Conservation (phyloP, 2,888 invertebrate genomes). For the Drosophila pegasa region DNA sequence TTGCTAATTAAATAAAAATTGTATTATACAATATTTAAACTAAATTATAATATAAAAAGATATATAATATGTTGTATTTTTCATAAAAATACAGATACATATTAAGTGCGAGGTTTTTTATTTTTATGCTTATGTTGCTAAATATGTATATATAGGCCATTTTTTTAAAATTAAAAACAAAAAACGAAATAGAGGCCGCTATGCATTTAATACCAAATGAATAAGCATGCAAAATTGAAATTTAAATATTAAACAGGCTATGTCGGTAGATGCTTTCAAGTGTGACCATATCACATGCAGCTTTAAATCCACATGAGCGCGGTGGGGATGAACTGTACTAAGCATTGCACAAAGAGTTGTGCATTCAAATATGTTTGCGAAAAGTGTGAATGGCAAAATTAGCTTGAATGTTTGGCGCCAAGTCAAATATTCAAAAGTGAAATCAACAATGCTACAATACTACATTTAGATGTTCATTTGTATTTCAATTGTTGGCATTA, state of each 20-base stretch:
- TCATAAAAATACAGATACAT: too few relatives aligned
- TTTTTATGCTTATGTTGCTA: too few relatives aligned
- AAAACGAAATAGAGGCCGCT: too few relatives aligned
- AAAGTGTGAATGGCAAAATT: slow-evolving; percentile 14
- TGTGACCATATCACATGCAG: not conserved
- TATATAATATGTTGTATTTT: too few relatives aligned
- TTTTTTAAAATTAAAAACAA: too few relatives aligned
- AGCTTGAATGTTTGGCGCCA: slow-evolving; percentile 21
- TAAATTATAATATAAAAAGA: not conserved
- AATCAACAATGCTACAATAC: not conserved
- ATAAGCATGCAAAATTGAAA: not conserved
- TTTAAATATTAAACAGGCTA: not conserved
- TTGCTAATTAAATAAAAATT: too few relatives aligned
- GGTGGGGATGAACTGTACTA: not conserved
- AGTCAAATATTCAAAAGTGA: not conserved
- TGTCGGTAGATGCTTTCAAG: not conserved
- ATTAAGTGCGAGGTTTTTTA: too few relatives aligned
- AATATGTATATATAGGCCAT: too few relatives aligned
- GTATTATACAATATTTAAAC: not conserved
- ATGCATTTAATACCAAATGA: not conserved
- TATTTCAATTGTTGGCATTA: not conserved
- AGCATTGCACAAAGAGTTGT: not conserved
- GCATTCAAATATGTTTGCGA: not conserved
- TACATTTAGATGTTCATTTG: slow-evolving; percentile 4
- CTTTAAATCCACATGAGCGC: not conserved